Base-by-base conservation (phyloP, 2,113 vertebrate genomes). In the Callorhinus ursinus region DNA sequence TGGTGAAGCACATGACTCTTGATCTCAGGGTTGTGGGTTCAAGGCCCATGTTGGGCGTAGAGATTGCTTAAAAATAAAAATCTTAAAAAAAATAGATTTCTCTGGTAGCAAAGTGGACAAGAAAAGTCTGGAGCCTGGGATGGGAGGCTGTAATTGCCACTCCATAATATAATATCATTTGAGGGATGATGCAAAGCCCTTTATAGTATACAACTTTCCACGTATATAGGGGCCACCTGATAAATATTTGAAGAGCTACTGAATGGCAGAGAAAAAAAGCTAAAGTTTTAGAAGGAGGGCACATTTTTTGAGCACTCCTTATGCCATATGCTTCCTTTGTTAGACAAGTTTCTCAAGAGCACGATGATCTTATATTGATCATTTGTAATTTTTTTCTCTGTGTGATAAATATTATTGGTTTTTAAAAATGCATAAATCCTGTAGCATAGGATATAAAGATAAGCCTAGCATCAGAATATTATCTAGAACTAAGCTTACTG, bases 301-400 rank as follows among this genome's bases (percentile, higher is more conserved):
- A 24, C 28, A 8, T 51, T 26, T 33, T 59, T 72, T 61, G 10
- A 89, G 28, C 24, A 18, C 21, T 86, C 67, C 88, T 67, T 61
- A 33, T 21, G 53, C 53, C 18, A 31, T 63, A 15, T 0, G 2
- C 46, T 13, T 71, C 71, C 84, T 96, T 84, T 63, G 61, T 19
- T 80, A 69, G 33, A 42, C 36, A n/a, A 55, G 93, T 93, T 83
- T 94, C 76, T 95, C 57, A 92, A 76, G 83, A 82, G 46, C 39
- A 61, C 72, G 18, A 6, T 16, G 63, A 33, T 89, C 65, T 95
- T 82, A 31, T 53, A 36, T 82, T 65, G 33, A 95, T 86, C 55
- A 76, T 3, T 69, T 53, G 21, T 11, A 24, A 53, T 69, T 90
- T 63, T 76, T 51, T 81, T 87, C n/a, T 85, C 26, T 39, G 57